Base-by-base conservation (phyloP, 2,888 invertebrate species). In the Hydroisotoma schaefferi region DNA sequence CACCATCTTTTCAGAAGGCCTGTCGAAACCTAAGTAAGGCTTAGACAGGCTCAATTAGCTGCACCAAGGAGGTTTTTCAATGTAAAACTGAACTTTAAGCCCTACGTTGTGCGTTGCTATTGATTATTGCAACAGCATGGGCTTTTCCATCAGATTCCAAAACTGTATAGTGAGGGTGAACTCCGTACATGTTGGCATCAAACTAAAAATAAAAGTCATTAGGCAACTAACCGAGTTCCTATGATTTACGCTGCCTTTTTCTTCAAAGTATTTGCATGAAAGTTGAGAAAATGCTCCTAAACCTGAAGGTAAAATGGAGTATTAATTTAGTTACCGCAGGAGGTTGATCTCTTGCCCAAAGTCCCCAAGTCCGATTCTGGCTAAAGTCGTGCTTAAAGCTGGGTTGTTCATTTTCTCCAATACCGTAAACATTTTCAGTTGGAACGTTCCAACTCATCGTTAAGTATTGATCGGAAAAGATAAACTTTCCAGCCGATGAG, bases 81-180 rank as follows among this genome's bases (percentile, higher is more conserved):
- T n/a, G n/a, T n/a, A n/a, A n/a, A n/a, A n/a, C n/a, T n/a, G n/a
- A n/a, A n/a, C n/a, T n/a, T n/a, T n/a, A n/a, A n/a, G n/a, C n/a
- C n/a, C n/a, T 33, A 52, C 52, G 37, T 86, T 90, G 88, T 37
- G 90, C 88, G 76, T 92, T 90, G 73, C 88, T 87, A 75, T 91
- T 92, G n/a, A 88, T 79, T 10, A 91, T 80, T 29, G 89, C 81
- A 26, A 90, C 85, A 10, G 90, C 90, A 75, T 87, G 86, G 60
- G 84, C 83, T 26, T 82, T 82, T 12, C 85, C 85, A 55, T 82
- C 81, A 26, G 83, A 79, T 75, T 90, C 90, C 70, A 90, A 77
- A 0, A 83, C 81, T 74, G 90, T 76, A 76, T 88, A 90, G 77
- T 91, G 89, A 0, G 92, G 90, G 74, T 92, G 91, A 5, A 84